Conservation (phyloP, 1,140 invertebrate species). For the Platyscapa corneri region DNA sequence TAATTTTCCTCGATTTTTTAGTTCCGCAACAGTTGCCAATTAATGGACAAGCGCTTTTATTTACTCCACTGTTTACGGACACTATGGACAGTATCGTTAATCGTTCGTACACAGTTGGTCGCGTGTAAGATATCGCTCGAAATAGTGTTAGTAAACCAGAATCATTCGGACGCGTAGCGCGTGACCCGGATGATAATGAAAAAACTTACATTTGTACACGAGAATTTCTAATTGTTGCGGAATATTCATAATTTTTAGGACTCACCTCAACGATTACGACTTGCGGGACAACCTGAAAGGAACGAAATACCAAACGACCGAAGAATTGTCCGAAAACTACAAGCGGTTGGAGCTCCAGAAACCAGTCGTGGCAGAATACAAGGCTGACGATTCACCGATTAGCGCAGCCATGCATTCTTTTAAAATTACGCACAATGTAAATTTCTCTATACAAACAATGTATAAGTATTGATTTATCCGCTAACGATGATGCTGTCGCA, state of each 20-base stretch:
- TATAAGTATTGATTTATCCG: background rate
- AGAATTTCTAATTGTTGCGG: background rate
- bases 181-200: background rate
- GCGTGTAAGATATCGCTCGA: background rate
- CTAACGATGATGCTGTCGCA: background rate
- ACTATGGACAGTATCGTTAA: no score
- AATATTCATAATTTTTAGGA: conserved; percentile 6
- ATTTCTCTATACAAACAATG: conserved; percentile 18
- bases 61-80: no score
- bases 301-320: conserved; percentile 68
- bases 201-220: background rate
- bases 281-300: conserved; percentile 63
- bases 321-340: conserved; percentile 79
- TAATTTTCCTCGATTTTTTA: no score
- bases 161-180: background rate
- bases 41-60: no score
- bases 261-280: conserved; percentile 57
- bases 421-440: conserved; percentile 79
- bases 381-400: conserved; percentile 77
- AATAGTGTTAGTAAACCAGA: background rate
- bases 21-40: no score
- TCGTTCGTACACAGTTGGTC: background rate
- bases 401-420: conserved; percentile 79
- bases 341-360: conserved; percentile 80
- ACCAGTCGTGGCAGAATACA: conserved; percentile 78